These are phyloP conservation scores for Amblyjoppa fuscipennis DNA, from an alignment of 2,888 invertebrate species.

Conservation along the genomic window DNA sequence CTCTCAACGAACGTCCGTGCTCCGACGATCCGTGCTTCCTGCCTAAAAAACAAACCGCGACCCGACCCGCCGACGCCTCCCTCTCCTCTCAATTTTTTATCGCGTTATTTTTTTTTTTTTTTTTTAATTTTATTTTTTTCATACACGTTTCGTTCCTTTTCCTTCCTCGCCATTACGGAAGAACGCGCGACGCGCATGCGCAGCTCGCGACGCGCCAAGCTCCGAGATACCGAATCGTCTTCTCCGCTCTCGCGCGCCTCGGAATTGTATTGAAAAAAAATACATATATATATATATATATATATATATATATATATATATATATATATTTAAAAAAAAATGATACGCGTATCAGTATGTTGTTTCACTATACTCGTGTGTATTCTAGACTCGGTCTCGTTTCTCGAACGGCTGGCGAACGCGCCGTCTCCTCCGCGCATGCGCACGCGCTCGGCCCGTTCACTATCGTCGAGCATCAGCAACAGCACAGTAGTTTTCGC, in stretches of 20 bases:
- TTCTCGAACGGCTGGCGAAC: slow-evolving; percentile 33
- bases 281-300: no score
- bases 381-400: slow-evolving; percentile 63
- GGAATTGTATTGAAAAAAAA: no score
- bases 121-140: background rate
- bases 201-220: slow-evolving; percentile 8
- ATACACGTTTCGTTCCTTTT: background rate
- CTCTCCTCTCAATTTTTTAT: slow-evolving; percentile 10
- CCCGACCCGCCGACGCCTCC: slow-evolving; percentile 47
- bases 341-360: slow-evolving; percentile 51
- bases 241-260: slow-evolving; percentile 44
- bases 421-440: background rate
- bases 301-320: no score
- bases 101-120: background rate
- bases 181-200: slow-evolving; percentile 27
- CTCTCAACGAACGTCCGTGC: slow-evolving; percentile 54
- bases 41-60: slow-evolving; percentile 53
- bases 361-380: slow-evolving; percentile 46
- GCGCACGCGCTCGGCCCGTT: slow-evolving; percentile 46
- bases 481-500: slow-evolving; percentile 43
- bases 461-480: slow-evolving; percentile 47
- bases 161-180: no score
- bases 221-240: slow-evolving; percentile 33
- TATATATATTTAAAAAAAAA: slow-evolving; percentile 13
- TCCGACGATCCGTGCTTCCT: slow-evolving; percentile 65